These are phyloP conservation scores for Cephalotes varians DNA, from an alignment of 2,888 invertebrate genomes.

Conservation along the genomic window DNA sequence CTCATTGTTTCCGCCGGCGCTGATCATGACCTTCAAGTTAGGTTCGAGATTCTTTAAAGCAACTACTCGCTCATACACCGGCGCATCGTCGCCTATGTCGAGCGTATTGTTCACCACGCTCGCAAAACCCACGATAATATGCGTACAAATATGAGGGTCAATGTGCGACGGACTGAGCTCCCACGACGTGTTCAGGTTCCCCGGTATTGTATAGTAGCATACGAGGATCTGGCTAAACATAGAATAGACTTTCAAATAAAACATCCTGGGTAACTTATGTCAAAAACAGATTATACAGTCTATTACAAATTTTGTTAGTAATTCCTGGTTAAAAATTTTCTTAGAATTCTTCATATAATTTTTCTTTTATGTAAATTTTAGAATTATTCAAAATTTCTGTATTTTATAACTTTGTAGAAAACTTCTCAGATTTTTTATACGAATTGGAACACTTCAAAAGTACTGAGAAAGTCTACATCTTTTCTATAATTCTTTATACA, in stretches of 20 bases:
- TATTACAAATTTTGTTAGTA: neutral
- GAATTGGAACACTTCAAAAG: too few relatives aligned
- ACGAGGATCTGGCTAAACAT: slow-evolving; percentile 85
- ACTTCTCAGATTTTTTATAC: too few relatives aligned
- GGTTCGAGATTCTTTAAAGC: slow-evolving; percentile 88
- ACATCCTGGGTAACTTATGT: neutral
- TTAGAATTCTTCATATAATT: too few relatives aligned
- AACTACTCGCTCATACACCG: slow-evolving; percentile 85
- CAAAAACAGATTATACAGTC: neutral
- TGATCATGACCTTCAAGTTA: slow-evolving; percentile 91
- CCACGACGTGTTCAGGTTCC: slow-evolving; percentile 78
- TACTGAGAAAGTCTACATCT: too few relatives aligned
- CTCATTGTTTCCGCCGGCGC: slow-evolving; percentile 89
- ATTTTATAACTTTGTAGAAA: too few relatives aligned
- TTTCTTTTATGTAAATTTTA: too few relatives aligned
- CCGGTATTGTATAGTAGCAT: slow-evolving; percentile 91
- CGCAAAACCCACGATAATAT: slow-evolving; percentile 93
- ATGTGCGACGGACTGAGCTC: slow-evolving; percentile 88
- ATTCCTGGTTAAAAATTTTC: too few relatives aligned
- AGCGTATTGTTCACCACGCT: slow-evolving; percentile 88
- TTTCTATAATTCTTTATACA: too few relatives aligned
- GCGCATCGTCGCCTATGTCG: slow-evolving; percentile 85
- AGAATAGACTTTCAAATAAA: neutral
- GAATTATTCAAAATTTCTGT: too few relatives aligned
- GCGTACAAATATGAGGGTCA: slow-evolving; percentile 92